Evolutionary conservation across 2,113 vertebrate species (phyloP).

Genomic region (Aleadryas rufinucha): DNA sequence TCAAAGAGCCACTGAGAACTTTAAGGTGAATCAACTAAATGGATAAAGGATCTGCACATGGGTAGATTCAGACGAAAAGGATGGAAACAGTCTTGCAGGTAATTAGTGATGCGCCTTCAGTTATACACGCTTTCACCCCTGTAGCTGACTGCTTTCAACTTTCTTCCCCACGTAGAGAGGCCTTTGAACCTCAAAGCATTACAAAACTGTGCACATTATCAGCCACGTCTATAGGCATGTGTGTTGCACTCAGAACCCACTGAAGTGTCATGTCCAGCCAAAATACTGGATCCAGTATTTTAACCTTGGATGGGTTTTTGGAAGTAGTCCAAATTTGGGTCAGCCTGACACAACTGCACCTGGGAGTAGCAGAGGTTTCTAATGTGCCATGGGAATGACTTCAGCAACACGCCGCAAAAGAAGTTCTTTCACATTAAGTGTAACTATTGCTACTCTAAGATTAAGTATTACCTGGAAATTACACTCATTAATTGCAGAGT

Average conservation of each 20-base stretch:
- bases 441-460: constrained; percentile 34
- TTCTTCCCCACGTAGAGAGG: neutral
- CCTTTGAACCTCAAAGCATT: constrained; percentile 5
- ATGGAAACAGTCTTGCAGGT: neutral
- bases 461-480: constrained; percentile 62
- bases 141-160: neutral
- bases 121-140: neutral
- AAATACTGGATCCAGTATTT: neutral
- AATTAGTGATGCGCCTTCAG: neutral
- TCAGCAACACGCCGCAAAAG: neutral
- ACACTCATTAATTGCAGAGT: constrained; percentile 69
- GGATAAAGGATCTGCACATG: neutral
- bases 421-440: neutral
- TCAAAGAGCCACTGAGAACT: constrained; percentile 17
- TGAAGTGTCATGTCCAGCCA: neutral
- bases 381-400: neutral
- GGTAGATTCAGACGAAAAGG: neutral
- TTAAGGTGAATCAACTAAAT: neutral
- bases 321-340: neutral
- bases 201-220: neutral
- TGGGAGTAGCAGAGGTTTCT: neutral
- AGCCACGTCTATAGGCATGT: accelerated
- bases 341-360: neutral
- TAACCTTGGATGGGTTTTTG: neutral
- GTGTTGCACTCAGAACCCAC: neutral